Conservation (phyloP, 2,797 vertebrate species). For the Psittacula derbiana region DNA sequence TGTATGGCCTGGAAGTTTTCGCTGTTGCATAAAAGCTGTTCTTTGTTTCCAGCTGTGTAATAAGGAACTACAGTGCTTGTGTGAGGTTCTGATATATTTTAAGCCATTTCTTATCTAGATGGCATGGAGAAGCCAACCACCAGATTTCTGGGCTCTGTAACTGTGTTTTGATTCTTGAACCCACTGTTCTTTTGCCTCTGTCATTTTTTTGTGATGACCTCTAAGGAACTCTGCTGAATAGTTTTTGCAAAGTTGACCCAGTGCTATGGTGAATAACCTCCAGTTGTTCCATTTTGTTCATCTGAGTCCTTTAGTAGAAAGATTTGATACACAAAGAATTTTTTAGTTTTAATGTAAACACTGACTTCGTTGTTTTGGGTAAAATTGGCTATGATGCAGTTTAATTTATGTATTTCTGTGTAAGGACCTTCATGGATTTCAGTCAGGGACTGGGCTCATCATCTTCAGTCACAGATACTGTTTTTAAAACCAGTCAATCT, state of each 20-base stretch:
- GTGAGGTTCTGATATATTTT: conserved; percentile 17
- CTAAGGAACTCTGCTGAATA: conserved; percentile 36
- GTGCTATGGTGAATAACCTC: background rate
- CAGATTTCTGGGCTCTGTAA: conserved; percentile 16
- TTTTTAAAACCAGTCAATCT: background rate
- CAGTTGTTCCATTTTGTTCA: conserved; percentile 26
- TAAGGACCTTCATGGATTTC: background rate
- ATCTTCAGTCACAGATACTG: background rate
- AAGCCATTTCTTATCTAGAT: background rate
- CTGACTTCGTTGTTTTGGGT: background rate
- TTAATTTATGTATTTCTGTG: conserved; percentile 10
- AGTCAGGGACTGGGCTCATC: background rate
- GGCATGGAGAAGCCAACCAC: background rate
- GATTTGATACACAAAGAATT: background rate
- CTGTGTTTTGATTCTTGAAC: conserved; percentile 28
- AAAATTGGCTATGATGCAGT: background rate
- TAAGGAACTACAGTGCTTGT: background rate
- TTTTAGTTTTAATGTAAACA: conserved; percentile 33
- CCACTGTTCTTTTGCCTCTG: background rate
- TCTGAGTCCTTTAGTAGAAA: background rate
- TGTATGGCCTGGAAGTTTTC: conserved; percentile 41
- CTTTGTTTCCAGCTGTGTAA: conserved; percentile 30
- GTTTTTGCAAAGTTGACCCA: conserved; percentile 43
- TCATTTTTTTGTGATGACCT: conserved; percentile 20
- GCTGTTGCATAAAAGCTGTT: conserved; percentile 3